phyloP scores from a whole-genome alignment of 2,888 invertebrate species.

The Melinaea menophilus region DNA sequence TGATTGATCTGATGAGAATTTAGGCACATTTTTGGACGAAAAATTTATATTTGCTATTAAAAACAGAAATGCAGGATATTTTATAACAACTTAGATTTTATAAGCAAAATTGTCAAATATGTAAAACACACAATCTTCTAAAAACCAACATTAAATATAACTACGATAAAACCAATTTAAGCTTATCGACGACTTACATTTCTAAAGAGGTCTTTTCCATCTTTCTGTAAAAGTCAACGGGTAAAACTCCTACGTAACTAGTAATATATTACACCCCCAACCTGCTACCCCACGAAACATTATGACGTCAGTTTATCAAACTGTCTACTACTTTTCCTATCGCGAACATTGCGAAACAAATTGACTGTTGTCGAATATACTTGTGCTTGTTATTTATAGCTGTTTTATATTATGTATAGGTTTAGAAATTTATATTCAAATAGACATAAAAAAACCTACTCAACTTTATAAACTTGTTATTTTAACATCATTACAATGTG shows the following conservation, averaged over 20 bases:
- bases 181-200: slow-evolving; percentile 35
- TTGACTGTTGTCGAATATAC: slow-evolving; percentile 48
- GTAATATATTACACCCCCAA: slow-evolving; percentile 43
- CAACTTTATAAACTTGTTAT: too few relatives aligned
- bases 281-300: slow-evolving; percentile 46
- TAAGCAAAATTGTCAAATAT: too few relatives aligned
- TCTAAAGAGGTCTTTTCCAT: slow-evolving; percentile 63
- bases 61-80: too few relatives aligned
- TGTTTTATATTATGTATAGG: background rate
- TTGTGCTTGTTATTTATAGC: background rate
- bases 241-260: slow-evolving; percentile 52
- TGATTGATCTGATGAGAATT: too few relatives aligned
- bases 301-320: slow-evolving; percentile 66
- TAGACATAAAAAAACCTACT: too few relatives aligned
- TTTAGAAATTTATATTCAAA: too few relatives aligned
- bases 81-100: too few relatives aligned
- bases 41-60: too few relatives aligned
- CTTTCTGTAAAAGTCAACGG: slow-evolving; percentile 58
- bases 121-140: too few relatives aligned
- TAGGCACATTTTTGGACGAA: too few relatives aligned
- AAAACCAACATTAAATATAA: too few relatives aligned
- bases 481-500: too few relatives aligned
- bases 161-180: background rate
- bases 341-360: slow-evolving; percentile 54
- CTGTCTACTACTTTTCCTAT: slow-evolving; percentile 49